A percentile compares a stretch with the other conserved stretches of the same genome.
These are phyloP conservation scores for Steinernema feltiae DNA, from an alignment of 1,140 invertebrate species.

Conservation along the genomic window DNA sequence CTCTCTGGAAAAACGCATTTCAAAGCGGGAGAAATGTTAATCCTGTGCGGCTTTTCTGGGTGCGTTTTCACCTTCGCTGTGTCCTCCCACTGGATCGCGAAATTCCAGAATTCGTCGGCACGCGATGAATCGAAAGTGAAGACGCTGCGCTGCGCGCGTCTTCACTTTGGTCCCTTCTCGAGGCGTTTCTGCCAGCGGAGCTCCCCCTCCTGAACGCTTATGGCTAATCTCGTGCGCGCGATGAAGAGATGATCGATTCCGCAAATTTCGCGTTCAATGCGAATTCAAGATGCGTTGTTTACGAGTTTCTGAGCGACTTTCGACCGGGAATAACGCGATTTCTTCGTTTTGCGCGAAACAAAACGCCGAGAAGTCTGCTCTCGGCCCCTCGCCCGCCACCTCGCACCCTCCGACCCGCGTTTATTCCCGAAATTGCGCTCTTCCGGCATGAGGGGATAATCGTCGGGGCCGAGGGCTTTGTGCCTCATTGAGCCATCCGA, in stretches of 20 bases:
- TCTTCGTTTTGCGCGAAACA: not conserved
- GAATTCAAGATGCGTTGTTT: conserved; percentile 4
- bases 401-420: not conserved
- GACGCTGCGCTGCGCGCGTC: no score
- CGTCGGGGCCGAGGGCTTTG: not conserved
- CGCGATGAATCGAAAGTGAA: no score
- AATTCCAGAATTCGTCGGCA: no score
- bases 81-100: no score
- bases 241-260: not conserved
- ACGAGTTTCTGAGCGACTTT: not conserved
- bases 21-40: no score
- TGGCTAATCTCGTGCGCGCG: not conserved
- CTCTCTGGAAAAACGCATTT: no score
- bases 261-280: not conserved
- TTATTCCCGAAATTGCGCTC: not conserved
- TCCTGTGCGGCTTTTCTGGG: no score
- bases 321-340: not conserved
- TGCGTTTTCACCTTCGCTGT: no score
- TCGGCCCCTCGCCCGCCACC: not conserved
- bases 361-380: not conserved
- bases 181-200: not conserved
- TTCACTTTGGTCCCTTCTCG: no score
- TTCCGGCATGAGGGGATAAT: not conserved
- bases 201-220: not conserved
- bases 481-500: not conserved